Evolutionary conservation across 2,888 invertebrate genomes (phyloP), one percentile per base, ranked within the genome.

Genomic region (Catocala fraxini): DNA sequence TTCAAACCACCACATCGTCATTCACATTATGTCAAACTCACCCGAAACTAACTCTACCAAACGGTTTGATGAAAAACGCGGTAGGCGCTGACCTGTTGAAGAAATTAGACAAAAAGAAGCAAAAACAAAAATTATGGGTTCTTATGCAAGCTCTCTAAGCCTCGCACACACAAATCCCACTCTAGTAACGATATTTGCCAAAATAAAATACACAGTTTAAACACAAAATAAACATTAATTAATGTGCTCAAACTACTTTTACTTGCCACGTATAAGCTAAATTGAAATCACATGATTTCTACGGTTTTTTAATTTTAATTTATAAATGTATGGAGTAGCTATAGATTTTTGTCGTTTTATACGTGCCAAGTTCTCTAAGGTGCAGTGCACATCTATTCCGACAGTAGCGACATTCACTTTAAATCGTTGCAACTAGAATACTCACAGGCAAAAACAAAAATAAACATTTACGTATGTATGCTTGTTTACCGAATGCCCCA

Each of bases 41-140:
- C 96, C 96, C 96, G 92, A 96, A 96, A 92, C 95, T 95, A 93
- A 95, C 95, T 94, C 95, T 94, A 95, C 95, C 95, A 92, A 96
- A 95, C 90, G 96, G 95, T 95, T 96, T 96, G 95, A 96, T 95
- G 95, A 96, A 95, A 95, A 96, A 96, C 94, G 96, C 95, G 91
- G 95, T 95, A 91, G 95, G 95, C 95, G 93, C 95, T 95, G 95
- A 95, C 95, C 96, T 96, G 95, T 96, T 96, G 96, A 95, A 96
- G 94, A 96, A 95, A 95, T 95, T 91, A 92, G 92, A 91, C 90
- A 91, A 91, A 92, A 93, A 90, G 84, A 88, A 90, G 89, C 89
- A 91, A 89, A 89, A 85, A 87, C 85, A 88, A 87, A 88, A 82
- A 87, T 87, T 81, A 83, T 86, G 79, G 81, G 82, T 83, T 85